Conservation (phyloP, 1,140 invertebrate genomes). For the Pygmarrhopalites habei region DNA sequence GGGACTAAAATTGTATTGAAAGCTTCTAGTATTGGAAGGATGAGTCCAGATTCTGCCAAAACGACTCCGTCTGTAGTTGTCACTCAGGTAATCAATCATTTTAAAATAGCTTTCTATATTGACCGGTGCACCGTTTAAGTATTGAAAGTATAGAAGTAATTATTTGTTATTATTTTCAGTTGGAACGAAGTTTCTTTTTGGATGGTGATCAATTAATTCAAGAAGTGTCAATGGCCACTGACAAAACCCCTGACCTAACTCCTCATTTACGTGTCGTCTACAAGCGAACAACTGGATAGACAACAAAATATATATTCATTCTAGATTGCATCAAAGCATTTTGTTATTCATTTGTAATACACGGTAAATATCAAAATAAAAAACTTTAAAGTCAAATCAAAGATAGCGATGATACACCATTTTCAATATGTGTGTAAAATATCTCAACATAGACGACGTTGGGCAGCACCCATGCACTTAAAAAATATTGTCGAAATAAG, state of each 20-base stretch:
- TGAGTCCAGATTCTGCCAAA: constrained; percentile 51
- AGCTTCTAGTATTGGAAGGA: constrained; percentile 49
- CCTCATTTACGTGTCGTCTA: constrained; percentile 55
- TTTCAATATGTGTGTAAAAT: too few species aligned
- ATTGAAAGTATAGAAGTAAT: constrained; percentile 12
- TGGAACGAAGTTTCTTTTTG: constrained; percentile 47
- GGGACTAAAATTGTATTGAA: constrained; percentile 44
- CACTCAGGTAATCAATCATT: background rate
- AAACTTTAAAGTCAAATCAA: too few species aligned
- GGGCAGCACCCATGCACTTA: too few species aligned
- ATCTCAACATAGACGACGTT: too few species aligned
- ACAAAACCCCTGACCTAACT: constrained; percentile 47
- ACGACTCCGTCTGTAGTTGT: constrained; percentile 43
- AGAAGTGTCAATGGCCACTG: constrained; percentile 53
- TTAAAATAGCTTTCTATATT: constrained; percentile 9
- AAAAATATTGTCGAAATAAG: too few species aligned
- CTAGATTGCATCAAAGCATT: too few species aligned
- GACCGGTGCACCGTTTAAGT: background rate
- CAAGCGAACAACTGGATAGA: constrained; percentile 13
- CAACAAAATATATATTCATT: background rate
- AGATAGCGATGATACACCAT: too few species aligned
- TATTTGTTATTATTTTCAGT: constrained; percentile 31
- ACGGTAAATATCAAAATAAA: too few species aligned
- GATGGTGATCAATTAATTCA: constrained; percentile 47
- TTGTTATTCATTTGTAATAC: too few species aligned